Percentiles rank a stretch among this genome's conserved stretches.
These are phyloP conservation scores for Amphilophus citrinellus DNA, from an alignment of 2,113 vertebrate genomes.

Conservation along the genomic window DNA sequence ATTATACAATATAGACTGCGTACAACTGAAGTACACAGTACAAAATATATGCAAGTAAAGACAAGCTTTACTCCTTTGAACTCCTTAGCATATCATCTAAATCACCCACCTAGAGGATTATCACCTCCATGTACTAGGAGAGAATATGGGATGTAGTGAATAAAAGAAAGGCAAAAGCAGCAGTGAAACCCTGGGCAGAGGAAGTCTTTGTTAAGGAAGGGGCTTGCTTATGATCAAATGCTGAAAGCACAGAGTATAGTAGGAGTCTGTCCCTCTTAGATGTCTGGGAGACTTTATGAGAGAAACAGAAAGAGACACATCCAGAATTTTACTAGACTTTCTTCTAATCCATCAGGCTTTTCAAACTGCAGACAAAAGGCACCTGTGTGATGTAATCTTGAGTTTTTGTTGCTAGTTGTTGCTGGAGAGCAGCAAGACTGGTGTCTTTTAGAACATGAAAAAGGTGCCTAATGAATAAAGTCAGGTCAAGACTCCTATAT, in stretches of 20 bases:
- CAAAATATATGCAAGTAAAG: conserved; percentile 34
- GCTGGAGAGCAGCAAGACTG: not conserved
- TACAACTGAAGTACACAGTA: conserved; percentile 3
- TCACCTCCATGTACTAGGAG: not conserved
- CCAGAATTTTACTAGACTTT: not conserved
- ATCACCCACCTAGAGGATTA: conserved; percentile 26
- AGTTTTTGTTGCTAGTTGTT: conserved; percentile 9
- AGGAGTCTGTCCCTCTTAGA: not conserved
- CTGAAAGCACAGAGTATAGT: conserved; percentile 1
- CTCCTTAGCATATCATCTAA: conserved; percentile 42
- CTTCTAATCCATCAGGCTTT: conserved; percentile 24
- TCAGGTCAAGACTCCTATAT: not conserved
- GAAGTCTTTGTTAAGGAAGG: conserved; percentile 15
- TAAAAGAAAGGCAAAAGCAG: not conserved
- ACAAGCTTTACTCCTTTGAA: conserved; percentile 16
- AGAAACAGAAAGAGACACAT: not conserved
- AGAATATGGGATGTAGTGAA: not conserved
- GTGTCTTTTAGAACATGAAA: conserved; percentile 25
- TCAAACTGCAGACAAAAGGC: conserved; percentile 34
- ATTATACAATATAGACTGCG: not conserved
- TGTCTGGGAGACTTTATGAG: conserved; percentile 11
- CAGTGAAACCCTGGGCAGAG: not conserved
- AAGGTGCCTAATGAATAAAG: conserved; percentile 25
- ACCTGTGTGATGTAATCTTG: conserved; percentile 18
- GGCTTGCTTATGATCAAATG: conserved; percentile 29